phyloP scores from a whole-genome alignment of 2,113 vertebrate genomes.

The Poeciliopsis occidentalis region DNA sequence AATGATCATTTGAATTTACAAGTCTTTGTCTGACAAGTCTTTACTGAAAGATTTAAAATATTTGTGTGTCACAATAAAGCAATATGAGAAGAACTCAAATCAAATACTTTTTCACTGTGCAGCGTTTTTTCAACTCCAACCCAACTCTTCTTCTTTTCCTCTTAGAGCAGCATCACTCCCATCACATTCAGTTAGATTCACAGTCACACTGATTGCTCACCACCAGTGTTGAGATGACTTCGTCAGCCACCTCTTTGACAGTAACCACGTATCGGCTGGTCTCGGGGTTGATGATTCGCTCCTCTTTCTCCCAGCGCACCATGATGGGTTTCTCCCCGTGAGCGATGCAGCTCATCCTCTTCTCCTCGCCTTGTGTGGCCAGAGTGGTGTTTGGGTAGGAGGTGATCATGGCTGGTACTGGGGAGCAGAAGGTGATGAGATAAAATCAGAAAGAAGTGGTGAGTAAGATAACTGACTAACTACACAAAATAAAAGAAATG shows the following conservation, averaged over 20 bases:
- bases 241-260: slow-evolving; percentile 93
- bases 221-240: slow-evolving; percentile 95
- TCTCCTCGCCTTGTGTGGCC: slow-evolving; percentile 96
- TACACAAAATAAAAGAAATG: too few species aligned
- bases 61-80: not conserved
- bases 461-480: not conserved
- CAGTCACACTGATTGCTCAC: slow-evolving; percentile 63
- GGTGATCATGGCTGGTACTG: slow-evolving; percentile 99
- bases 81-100: not conserved
- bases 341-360: slow-evolving; percentile 94
- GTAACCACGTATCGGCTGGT: slow-evolving; percentile 95
- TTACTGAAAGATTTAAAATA: not conserved
- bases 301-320: slow-evolving; percentile 99
- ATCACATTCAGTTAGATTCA: slow-evolving; percentile 6
- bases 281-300: slow-evolving; percentile 96
- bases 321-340: slow-evolving; percentile 98
- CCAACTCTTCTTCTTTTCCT: slow-evolving; percentile 1
- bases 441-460: not conserved
- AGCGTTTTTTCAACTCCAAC: not conserved
- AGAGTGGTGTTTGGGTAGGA: slow-evolving; percentile 98
- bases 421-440: slow-evolving; percentile 9
- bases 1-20: too few species aligned
- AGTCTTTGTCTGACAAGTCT: too few species aligned
- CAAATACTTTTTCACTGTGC: not conserved
- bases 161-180: not conserved